phyloP scores from a whole-genome alignment of 2,888 invertebrate species.

The Chalcis sispes region DNA sequence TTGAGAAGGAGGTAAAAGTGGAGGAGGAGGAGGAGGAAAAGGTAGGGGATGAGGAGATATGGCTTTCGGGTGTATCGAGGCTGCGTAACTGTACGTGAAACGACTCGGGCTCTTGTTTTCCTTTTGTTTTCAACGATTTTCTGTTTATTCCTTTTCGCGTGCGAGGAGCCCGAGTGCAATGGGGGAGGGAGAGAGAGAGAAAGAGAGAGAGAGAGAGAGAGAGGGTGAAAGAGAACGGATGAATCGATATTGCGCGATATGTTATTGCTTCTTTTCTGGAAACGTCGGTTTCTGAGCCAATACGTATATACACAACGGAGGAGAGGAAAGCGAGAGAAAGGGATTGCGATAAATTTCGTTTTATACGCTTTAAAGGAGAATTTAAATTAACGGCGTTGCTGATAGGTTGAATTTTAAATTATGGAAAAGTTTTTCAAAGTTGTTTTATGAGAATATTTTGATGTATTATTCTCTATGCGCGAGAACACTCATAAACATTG shows the following conservation, averaged over 20 bases:
- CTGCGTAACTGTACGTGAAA: slow-evolving; percentile 40
- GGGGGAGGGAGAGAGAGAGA: slow-evolving; percentile 15
- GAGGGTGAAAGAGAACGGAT: slow-evolving; percentile 9
- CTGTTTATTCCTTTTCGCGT: slow-evolving; percentile 54
- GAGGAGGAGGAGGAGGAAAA: slow-evolving; percentile 27
- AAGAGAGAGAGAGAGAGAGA: slow-evolving; percentile 4
- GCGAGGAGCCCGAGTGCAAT: slow-evolving; percentile 12
- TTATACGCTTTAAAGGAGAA: no score
- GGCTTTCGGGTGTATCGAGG: slow-evolving; percentile 23
- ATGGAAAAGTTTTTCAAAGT: no score
- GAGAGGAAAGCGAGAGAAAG: no score
- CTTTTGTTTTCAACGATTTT: slow-evolving; percentile 53
- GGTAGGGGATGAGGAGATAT: background rate
- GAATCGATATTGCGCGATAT: slow-evolving; percentile 59
- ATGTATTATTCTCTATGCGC: no score
- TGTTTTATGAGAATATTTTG: no score
- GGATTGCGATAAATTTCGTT: no score
- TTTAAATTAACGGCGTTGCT: no score
- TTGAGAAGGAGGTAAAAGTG: slow-evolving; percentile 31
- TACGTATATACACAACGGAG: no score
- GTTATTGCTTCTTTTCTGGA: slow-evolving; percentile 31
- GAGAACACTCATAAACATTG: no score
- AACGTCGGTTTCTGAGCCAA: background rate
- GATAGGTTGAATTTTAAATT: no score
- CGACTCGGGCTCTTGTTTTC: slow-evolving; percentile 25